Evolutionary conservation across 92 coral and sea anemone species (phyloP), one percentile per base, ranked within the genome.

Genomic region (Paramuricea clavata): DNA sequence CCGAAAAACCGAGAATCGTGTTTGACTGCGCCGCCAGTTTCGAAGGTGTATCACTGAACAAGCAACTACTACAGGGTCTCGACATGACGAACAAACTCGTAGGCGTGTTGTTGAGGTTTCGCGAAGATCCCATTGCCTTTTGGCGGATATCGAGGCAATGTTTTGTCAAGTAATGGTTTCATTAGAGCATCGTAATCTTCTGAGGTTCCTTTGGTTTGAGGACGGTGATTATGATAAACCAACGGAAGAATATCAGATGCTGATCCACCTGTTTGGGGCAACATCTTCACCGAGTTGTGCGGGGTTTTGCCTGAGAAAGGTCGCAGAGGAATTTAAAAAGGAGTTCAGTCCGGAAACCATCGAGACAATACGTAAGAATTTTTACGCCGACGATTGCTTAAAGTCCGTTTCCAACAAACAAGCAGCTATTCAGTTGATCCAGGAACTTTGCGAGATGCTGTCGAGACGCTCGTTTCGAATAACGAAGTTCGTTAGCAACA

Each of bases 131-230:
- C 21, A 52, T 81, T 0, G 86, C 90, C 13, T 87, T 43, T 39
- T 81, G 12, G 71, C 86, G 0, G 86, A 87, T 27, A 79, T 87
- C 22, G 86, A 87, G 22, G 81, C 36, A 30, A 87, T 78, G 86
- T 87, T 86, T 27, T 68, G 76, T 22, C 90, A 86, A 15, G 71
- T 78, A 2, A 35, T 15, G 43, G 90, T 69, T 21, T 36, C 78
- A 3, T 78, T 80, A 2, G 49, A 65, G n/a, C 59, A 86, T 26
- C 49, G 85, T 31, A 0, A 78, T 22, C 67, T 56, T 11, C 68
- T 86, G 34, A 50, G 85, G n/a, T 86, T 86, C 47, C 44, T 86
- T 12, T 78, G 85, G 80, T 86, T 59, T 69, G 34, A 50, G 12
- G 57, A 61, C 9, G 43, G 36, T 32, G 43, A 74, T 12, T 32